These are phyloP conservation scores for Apodemus sylvaticus DNA, from an alignment of 2,113 vertebrate genomes.

Conservation along the genomic window DNA sequence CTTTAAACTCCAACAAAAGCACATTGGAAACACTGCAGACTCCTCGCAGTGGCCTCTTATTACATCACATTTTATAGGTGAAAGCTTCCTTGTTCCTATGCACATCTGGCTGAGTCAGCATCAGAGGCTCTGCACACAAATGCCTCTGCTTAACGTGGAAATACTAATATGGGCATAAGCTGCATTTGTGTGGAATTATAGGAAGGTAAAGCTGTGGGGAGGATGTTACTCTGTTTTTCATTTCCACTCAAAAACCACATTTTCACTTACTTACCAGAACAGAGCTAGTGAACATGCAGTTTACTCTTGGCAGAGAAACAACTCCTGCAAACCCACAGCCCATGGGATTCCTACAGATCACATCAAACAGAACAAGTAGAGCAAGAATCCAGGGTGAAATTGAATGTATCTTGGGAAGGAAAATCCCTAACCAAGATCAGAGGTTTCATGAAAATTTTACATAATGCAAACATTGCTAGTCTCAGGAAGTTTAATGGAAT, in stretches of 20 bases:
- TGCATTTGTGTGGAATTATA: neutral
- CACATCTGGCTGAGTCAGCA: neutral
- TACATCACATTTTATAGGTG: neutral
- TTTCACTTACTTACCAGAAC: slow-evolving; percentile 9
- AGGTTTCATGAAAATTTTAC: slow-evolving; percentile 60
- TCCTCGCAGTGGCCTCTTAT: neutral
- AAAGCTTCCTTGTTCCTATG: neutral
- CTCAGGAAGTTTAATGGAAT: slow-evolving; percentile 53
- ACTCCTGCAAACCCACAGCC: neutral
- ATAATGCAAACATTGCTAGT: slow-evolving; percentile 34
- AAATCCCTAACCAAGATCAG: slow-evolving; percentile 47
- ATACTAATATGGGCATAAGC: neutral
- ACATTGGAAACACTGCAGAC: neutral
- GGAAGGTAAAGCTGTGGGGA: neutral
- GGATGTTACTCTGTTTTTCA: slow-evolving; percentile 7
- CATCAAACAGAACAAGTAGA: slow-evolving; percentile 60
- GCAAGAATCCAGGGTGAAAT: slow-evolving; percentile 45
- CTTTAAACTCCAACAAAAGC: neutral
- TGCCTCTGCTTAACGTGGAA: neutral
- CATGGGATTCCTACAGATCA: slow-evolving; percentile 27
- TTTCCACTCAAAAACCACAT: slow-evolving; percentile 51
- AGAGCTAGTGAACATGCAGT: neutral
- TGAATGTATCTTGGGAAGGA: slow-evolving; percentile 41
- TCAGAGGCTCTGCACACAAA: neutral
- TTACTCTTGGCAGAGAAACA: slow-evolving; percentile 23